These are phyloP conservation scores for Numenius phaeopus DNA, from an alignment of 2,797 vertebrate genomes.

Conservation along the genomic window DNA sequence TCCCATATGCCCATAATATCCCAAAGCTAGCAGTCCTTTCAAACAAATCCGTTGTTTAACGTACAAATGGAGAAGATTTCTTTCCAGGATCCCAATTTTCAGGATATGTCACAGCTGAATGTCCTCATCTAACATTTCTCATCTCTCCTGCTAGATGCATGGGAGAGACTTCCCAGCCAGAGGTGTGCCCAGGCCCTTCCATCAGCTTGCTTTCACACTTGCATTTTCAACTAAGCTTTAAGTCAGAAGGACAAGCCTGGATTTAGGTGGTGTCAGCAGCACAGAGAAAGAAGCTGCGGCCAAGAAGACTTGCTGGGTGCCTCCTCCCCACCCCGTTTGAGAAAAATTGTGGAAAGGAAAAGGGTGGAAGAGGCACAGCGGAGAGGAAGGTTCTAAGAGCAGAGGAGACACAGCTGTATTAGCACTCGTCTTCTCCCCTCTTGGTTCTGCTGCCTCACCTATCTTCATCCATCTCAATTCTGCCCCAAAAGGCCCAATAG, in stretches of 20 bases:
- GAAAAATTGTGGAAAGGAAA: neutral
- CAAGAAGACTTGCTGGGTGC: neutral
- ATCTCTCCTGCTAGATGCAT: neutral
- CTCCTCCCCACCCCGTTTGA: rapidly evolving
- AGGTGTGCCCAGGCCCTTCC: neutral
- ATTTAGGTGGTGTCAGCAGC: neutral
- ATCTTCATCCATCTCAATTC: neutral
- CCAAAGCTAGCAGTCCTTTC: neutral
- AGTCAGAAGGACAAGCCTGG: neutral
- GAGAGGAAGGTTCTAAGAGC: neutral
- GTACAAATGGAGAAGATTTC: neutral
- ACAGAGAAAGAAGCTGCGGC: neutral
- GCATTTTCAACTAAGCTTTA: neutral
- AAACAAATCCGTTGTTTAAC: neutral
- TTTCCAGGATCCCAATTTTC: neutral
- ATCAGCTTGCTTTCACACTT: neutral
- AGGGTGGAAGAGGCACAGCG: neutral
- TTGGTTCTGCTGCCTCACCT: neutral
- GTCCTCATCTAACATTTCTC: neutral
- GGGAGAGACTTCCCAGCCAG: neutral
- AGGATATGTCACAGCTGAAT: neutral
- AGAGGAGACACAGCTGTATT: neutral
- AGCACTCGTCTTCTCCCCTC: neutral
- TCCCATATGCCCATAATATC: neutral
- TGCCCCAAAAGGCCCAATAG: neutral